A percentile compares a stretch with the other conserved stretches of the same genome.
Evolutionary conservation across 2,797 vertebrate genomes (phyloP).

Genomic region (Ctenochaetus hawaiiensis): DNA sequence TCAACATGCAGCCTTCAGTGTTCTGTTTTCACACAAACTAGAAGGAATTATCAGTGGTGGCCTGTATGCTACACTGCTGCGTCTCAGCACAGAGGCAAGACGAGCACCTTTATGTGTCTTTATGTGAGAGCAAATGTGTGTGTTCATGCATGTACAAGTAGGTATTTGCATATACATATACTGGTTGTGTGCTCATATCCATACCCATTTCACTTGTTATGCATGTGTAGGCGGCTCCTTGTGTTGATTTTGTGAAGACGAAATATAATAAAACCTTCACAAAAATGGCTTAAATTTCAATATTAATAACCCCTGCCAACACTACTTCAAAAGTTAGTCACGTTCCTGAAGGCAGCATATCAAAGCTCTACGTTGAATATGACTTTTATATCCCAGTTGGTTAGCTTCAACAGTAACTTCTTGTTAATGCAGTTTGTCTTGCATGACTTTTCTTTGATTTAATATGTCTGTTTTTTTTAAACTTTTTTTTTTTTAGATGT

Average conservation of each 20-base stretch:
- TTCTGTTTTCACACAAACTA: constrained; percentile 22
- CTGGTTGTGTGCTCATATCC: constrained; percentile 15
- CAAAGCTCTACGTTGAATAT: neutral
- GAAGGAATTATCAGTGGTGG: constrained; percentile 12
- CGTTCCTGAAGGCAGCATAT: neutral
- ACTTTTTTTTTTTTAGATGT: neutral
- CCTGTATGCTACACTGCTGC: constrained; percentile 1
- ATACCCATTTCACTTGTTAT: constrained; percentile 1
- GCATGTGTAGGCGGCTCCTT: neutral
- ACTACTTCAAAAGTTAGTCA: neutral
- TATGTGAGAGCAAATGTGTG: constrained; percentile 20
- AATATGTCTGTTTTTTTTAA: neutral
- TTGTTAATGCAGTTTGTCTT: neutral
- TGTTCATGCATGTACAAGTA: constrained; percentile 14
- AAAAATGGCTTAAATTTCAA: constrained; percentile 4
- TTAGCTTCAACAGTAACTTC: neutral
- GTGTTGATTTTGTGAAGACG: constrained; percentile 16
- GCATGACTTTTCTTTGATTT: neutral
- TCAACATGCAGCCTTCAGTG: constrained; percentile 41
- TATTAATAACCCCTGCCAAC: neutral
- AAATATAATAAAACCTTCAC: constrained; percentile 30
- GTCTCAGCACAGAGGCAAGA: constrained; percentile 8
- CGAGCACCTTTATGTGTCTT: neutral
- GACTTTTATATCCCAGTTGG: neutral
- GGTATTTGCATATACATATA: constrained; percentile 28